phyloP scores from a whole-genome alignment of 2,113 vertebrate genomes.

The Triplophysa rosa region DNA sequence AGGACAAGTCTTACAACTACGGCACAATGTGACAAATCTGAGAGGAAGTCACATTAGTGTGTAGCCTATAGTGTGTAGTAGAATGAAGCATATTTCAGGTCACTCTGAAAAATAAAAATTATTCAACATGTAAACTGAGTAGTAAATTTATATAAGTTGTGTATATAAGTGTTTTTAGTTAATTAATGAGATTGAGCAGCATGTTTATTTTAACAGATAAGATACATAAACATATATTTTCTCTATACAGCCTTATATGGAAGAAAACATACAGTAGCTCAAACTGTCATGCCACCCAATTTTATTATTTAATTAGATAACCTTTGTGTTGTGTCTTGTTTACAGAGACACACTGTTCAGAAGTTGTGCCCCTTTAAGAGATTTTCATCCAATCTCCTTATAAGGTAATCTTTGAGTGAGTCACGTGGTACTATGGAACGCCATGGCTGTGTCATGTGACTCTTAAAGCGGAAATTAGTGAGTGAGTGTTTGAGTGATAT shows the following conservation, averaged over 20 bases:
- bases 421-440: constrained; percentile 44
- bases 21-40: constrained; percentile 40
- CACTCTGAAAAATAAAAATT: neutral
- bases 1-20: constrained; percentile 17
- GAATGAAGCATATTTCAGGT: neutral
- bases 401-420: constrained; percentile 37
- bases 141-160: neutral
- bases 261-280: neutral
- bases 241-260: neutral
- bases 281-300: neutral
- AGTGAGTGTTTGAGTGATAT: constrained; percentile 12
- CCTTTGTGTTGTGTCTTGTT: constrained; percentile 14
- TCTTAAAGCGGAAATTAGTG: constrained; percentile 36
- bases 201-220: neutral
- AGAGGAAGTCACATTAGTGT: constrained; percentile 30
- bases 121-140: neutral
- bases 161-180: neutral
- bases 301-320: constrained; percentile 27
- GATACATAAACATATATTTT: neutral
- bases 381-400: constrained; percentile 40
- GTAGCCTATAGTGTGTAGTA: neutral
- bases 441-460: constrained; percentile 36
- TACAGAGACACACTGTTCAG: constrained; percentile 10
- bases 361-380: constrained; percentile 37
- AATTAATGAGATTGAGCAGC: neutral